Evolutionary conservation across 2,113 vertebrate genomes (phyloP).

Genomic region (Sylvilagus bachmani): DNA sequence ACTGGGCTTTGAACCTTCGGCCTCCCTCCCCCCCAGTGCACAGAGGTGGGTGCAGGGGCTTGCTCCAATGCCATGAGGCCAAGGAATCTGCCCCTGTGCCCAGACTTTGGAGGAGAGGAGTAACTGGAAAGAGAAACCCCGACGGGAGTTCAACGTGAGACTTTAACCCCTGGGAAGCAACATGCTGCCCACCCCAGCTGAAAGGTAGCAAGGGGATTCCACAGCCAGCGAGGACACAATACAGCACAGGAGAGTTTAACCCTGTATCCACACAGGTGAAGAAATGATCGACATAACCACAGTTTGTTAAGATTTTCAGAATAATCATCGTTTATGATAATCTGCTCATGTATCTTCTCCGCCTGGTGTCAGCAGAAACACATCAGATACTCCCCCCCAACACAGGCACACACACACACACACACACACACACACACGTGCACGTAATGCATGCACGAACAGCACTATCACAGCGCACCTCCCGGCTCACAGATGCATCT

Average conservation of each 20-base stretch:
- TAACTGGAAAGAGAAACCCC: background rate
- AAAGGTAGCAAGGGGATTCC: background rate
- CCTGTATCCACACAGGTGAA: background rate
- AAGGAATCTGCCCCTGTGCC: background rate
- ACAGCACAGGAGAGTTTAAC: background rate
- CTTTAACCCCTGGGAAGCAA: constrained; percentile 16
- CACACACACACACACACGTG: background rate
- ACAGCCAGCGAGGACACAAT: background rate
- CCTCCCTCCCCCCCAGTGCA: background rate
- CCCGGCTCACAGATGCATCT: background rate
- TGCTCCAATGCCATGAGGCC: background rate
- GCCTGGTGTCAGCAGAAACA: background rate
- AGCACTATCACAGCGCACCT: no score
- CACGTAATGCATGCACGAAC: background rate
- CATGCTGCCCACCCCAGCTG: background rate
- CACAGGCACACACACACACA: background rate
- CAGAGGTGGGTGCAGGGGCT: no score
- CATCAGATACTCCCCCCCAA: background rate
- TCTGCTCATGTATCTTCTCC: background rate
- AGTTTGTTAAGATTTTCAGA: constrained; percentile 23
- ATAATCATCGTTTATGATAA: constrained; percentile 27
- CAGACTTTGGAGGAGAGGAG: background rate
- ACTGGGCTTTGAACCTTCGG: background rate
- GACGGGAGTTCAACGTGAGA: background rate
- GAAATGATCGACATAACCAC: background rate